phyloP scores from a whole-genome alignment of 2,113 vertebrate genomes.

The Cryptomyrus ogoouensis region DNA sequence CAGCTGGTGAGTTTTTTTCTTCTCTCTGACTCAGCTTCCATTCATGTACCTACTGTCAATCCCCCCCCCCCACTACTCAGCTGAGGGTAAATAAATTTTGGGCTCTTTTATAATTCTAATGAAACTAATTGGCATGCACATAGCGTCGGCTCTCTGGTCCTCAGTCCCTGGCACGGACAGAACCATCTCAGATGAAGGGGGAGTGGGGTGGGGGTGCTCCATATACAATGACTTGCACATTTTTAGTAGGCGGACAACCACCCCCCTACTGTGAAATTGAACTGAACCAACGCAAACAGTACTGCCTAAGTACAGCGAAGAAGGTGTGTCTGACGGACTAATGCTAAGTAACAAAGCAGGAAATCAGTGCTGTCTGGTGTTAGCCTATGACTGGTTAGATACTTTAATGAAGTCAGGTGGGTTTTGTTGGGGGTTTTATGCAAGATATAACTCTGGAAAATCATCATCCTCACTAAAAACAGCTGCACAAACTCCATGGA shows the following conservation, averaged over 20 bases:
- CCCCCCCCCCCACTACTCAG: constrained; percentile 31
- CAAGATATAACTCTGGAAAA: not conserved
- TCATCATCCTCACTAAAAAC: not conserved
- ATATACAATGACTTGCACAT: constrained; percentile 47
- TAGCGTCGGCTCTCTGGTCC: constrained; percentile 34
- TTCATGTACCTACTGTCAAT: constrained; percentile 50
- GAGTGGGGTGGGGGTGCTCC: constrained; percentile 29
- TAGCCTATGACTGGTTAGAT: not conserved
- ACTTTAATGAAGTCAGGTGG: not conserved
- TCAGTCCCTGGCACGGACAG: constrained; percentile 40
- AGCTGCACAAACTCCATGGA: not conserved
- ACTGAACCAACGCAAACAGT: not conserved
- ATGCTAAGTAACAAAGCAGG: not conserved
- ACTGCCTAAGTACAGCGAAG: not conserved
- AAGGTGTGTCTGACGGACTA: not conserved
- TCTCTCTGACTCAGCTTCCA: constrained; percentile 42
- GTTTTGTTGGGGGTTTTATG: not conserved
- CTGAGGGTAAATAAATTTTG: constrained; percentile 43
- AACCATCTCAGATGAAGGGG: constrained; percentile 35
- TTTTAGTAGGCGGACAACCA: constrained; percentile 1
- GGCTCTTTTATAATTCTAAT: constrained; percentile 42
- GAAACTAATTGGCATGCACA: constrained; percentile 57
- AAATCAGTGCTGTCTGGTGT: not conserved
- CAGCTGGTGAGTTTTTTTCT: constrained; percentile 53
- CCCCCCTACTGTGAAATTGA: not conserved